Evolutionary conservation across 1,140 invertebrate genomes (phyloP), one percentile per base, ranked within the genome.

Genomic region (Drosophila pruinosa): DNA sequence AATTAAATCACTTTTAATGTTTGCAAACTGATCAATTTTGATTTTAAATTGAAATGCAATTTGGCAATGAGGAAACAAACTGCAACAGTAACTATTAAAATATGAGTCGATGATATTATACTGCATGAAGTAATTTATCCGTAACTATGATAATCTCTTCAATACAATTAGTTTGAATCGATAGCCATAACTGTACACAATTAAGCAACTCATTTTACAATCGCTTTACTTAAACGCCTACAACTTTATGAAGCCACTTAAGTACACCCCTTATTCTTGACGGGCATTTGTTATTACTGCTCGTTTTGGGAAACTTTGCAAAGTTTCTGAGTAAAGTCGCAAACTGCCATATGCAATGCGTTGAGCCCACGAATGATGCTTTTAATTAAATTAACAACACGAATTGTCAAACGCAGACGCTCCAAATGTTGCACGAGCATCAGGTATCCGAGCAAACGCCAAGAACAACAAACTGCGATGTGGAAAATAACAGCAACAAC

Each of bases 301-400:
- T 59, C 57, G 17, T 36, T 59, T 56, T 53, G 2, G 8, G 19
- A 8, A 57, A 58, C 24, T 48, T 59, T 59, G 12, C 14, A 26
- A 26, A 48, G 1, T 59, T 57, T 26, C 1, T 36, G 6, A 22
- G 22, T 6, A 21, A 19, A 19, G n/a, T 50, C 39, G 5, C n/a
- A 36, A 31, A 3, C 39, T 47, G 54, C 24, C 43, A 50, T 10
- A 21, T 10, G 38, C 56, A 47, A 47, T 1, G 28, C 41, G 39
- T 14, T 15, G 15, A 54, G 41, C 38, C 62, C 56, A 57, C 31
- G 67, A 63, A 48, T 68, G 56, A 22, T 34, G 63, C 45, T 64
- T 85, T 85, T 85, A 85, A 85, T 85, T 85, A 85, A 85, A 86
- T 86, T 86, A 86, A 86, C 76, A 86, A 77, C 77, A 70, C 69